Conservation (phyloP, 92 coral and sea anemone genomes). For the Heteractis magnifica region DNA sequence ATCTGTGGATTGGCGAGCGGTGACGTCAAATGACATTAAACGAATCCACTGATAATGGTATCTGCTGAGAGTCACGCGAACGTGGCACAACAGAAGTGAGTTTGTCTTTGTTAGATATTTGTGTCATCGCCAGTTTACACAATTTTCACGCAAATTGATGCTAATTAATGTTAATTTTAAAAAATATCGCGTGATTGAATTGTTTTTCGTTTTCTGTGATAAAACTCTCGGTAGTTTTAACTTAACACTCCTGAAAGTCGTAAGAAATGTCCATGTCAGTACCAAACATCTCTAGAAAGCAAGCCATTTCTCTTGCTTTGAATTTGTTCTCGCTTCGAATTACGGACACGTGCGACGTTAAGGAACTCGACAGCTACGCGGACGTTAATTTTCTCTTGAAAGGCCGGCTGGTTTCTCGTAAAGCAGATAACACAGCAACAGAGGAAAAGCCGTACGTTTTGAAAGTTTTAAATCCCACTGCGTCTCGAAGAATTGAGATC, state of each 20-base stretch:
- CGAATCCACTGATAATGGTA: no score
- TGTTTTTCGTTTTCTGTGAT: no score
- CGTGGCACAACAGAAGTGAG: no score
- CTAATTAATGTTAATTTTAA: no score
- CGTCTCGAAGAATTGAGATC: background rate
- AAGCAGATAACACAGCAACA: background rate
- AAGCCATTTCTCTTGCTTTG: background rate
- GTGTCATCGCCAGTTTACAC: no score
- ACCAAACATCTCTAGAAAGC: background rate
- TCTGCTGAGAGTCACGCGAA: no score
- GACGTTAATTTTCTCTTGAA: constrained; percentile 16
- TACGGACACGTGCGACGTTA: background rate
- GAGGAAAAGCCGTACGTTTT: background rate
- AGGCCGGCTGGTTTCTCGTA: background rate
- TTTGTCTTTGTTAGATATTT: no score
- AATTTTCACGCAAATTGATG: no score
- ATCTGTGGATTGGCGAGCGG: no score
- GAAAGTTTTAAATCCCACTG: background rate
- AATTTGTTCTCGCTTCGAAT: background rate
- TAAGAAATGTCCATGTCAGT: background rate
- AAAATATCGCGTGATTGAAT: no score
- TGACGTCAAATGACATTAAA: no score
- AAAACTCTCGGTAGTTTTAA: no score
- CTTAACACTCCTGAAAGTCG: background rate
- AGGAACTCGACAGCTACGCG: constrained; percentile 21